Base-by-base conservation (phyloP, 2,888 invertebrate species). In the Pristionchus mayeri region DNA sequence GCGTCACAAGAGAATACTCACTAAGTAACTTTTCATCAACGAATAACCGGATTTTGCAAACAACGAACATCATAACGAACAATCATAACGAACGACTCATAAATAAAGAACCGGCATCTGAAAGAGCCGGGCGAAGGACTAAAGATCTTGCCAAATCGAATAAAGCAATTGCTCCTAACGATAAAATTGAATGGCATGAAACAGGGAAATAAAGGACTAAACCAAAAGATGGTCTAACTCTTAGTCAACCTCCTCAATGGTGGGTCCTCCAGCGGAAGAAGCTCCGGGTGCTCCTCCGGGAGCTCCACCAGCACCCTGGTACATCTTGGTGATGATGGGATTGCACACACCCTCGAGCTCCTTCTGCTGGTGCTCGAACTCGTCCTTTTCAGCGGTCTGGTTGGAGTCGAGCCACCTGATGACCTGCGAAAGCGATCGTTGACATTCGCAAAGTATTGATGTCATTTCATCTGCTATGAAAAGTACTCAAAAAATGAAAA, bases 241-340 rank as follows among this genome's bases (percentile, higher is more conserved):
- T 81, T 81, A 81, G 44, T 81, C 81, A 44, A 81, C 81, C 81
- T 81, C 81, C 81, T 94, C 94, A 88, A 94, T 94, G 87, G 94
- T 94, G 85, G 94, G 94, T 86, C 91, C 89, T 85, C 89, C 91
- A 83, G 86, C 88, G 67, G 93, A 94, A 76, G 94, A 88, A 93
- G 94, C 94, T 50, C 88, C 75, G 30, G 86, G 85, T 92, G 94
- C 87, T 93, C 94, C 94, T 94, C 94, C 95, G 71, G 95, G 95
- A 94, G 95, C 94, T 88, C 96, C 96, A 86, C 96, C 96, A 18
- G 92, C 96, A 50, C 95, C 95, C 94, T 96, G 96, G 95, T 97
- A 97, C 94, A 98, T 94, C 94, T 97, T 97, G 86, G 97, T 96
- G 93, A 98, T 96, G 93, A 98, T 97, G 40, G 97, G 97, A 94